Evolutionary conservation across 2,113 vertebrate genomes (phyloP).

Genomic region (Turdus rufiventris): DNA sequence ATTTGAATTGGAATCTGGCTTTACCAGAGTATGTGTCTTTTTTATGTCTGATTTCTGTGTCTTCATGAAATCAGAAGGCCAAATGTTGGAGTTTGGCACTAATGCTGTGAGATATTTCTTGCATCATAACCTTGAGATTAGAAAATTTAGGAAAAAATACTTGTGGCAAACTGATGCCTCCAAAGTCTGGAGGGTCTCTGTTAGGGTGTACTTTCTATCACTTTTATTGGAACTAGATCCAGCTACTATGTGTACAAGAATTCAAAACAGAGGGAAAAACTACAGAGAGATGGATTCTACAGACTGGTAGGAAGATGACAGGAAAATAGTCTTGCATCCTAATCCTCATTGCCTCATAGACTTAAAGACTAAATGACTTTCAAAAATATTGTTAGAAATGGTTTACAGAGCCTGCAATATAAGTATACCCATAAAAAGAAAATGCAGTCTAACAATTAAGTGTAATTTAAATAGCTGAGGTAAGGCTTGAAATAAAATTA

Average conservation of each 20-base stretch:
- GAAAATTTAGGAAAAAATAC: background rate
- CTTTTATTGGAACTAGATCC: background rate
- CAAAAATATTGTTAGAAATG: background rate
- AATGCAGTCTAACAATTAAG: background rate
- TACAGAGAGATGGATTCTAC: background rate
- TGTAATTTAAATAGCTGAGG: background rate
- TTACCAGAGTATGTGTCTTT: background rate
- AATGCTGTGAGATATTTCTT: background rate
- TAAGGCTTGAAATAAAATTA: background rate
- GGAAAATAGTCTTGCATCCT: background rate
- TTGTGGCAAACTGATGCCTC: background rate
- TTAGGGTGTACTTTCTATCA: background rate
- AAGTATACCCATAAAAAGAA: background rate
- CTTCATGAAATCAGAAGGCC: background rate
- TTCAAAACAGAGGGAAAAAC: background rate
- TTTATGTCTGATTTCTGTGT: background rate
- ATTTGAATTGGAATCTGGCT: background rate
- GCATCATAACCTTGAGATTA: background rate
- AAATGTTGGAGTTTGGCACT: background rate
- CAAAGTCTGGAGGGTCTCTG: background rate
- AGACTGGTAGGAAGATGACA: background rate
- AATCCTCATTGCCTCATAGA: background rate
- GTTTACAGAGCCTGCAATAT: background rate
- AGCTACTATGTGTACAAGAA: background rate
- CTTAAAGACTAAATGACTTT: background rate